Base-by-base conservation (phyloP, 1,140 invertebrate genomes). In the Coptotermes formosanus region DNA sequence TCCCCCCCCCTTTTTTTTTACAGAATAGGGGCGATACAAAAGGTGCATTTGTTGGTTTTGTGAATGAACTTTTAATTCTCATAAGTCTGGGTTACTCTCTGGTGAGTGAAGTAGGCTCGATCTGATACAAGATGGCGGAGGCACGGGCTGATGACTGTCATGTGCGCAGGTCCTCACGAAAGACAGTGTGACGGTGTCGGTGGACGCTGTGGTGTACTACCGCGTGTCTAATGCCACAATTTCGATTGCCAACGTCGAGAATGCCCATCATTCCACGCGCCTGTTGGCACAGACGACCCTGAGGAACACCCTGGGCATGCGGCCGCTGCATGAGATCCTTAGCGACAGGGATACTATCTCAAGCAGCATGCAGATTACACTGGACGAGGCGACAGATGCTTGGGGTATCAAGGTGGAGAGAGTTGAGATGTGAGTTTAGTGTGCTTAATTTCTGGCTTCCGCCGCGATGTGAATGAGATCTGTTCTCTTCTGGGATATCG, bases 331-430 rank as follows among this genome's bases (percentile, higher is more conserved):
- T 89, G 98, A 99, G 92, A 99, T 99, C 89, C 93, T 99, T 43
- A 97, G 97, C 89, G 98, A 99, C 90, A 93, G 98, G 85, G 97
- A 98, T 90, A 95, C 96, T 82, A 98, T 99, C 89, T 98, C 97
- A 52, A 95, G 96, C 86, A 95, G 95, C 85, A 97, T 96, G 95
- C 95, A 96, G 92, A 91, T 90, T 83, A 93, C 95, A 12, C 91
- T 99, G 82, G 97, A 98, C 90, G 97, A 98, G 90, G 97, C 97
- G 25, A 99, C 98, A 21, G 97, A 98, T 89, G 95, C 96, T 43
- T 99, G 98, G 98, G 98, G 98, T 32, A 98, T 99, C 88, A 98
- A 98, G 92, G 97, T 99, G 30, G 97, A 99, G 91, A 92, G 98
- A 87, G 97, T 99, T 82, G 98, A 98, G 93, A 97, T 99, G 97